Evolutionary conservation across 2,888 invertebrate species (phyloP), one percentile per base, ranked within the genome.

Genomic region (Macaria liturata): DNA sequence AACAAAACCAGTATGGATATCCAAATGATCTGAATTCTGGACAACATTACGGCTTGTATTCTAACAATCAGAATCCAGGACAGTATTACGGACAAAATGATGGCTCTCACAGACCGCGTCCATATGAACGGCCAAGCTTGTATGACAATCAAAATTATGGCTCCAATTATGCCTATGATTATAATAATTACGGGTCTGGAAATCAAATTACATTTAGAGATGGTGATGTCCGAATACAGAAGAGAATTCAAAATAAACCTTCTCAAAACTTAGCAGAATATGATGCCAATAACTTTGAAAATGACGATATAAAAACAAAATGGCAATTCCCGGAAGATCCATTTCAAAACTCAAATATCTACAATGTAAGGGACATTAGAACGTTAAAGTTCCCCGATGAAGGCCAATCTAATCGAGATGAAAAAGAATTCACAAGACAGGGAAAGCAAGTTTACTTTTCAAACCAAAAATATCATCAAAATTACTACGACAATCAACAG

Each of bases 221-320:
- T 32, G 54, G 67, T 37, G 61, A 58, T 42, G 69, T 68, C 32
- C 65, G 65, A 64, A 81, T 83, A 44, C 74, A 88, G 61, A 82
- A 78, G 66, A 76, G 88, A 8, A 87, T 89, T 62, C 84, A 88
- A 71, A 87, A 84, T 59, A 84, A 74, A 59, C 84, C 80, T 42
- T 65, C 67, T 53, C 65, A 68, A 3, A 62, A 70, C 39, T 45
- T 61, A 56, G 40, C 34, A 7, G 49, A 53, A 4, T 8, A 4
- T 42, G 42, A 42, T 4, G n/a, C 4, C n/a, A 65, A 70, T 32
- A 58, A 34, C 52, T 54, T 65, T 57, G 49, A 63, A 46, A 63
- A 64, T 47, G 53, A 69, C 39, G 64, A 66, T 49, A 62, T 70
- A 52, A 67, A 56, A 34, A 70, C 75, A 0, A 82, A 79, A 72